Base-by-base conservation (phyloP, 2,113 vertebrate species). In the Poeciliopsis turrubarensis region DNA sequence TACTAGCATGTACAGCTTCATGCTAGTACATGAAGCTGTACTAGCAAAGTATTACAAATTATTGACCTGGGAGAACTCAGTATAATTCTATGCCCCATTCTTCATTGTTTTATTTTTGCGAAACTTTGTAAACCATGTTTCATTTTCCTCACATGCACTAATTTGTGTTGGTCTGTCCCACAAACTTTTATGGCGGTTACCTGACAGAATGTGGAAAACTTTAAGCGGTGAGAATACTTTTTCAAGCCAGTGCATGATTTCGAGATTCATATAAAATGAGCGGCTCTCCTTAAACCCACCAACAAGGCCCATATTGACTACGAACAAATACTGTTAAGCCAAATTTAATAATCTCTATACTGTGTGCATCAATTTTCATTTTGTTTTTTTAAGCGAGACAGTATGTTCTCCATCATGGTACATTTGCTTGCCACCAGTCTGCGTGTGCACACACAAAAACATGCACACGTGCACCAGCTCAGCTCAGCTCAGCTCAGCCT, bases 381-480 rank as follows among this genome's bases (percentile, higher is more conserved):
- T 88, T 72, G 19, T 84, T 85, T 88, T 81, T 87, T 83, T 70
- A 71, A 60, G 64, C 77, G 41, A 75, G 62, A 73, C 82, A 73
- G 70, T 70, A 79, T 80, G 83, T 89, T 79, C 75, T 80, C 70
- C 67, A 88, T 88, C 84, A 86, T 60, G 73, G 74, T 65, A 65
- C 62, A 83, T 75, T 81, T 79, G 39, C 69, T 74, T 73, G 51
- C 70, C 65, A 70, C 68, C 22, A 70, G 70, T 32, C 34, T 5
- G 0, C 75, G 64, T 75, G 69, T 72, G 80, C 65, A 63, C 47
- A 69, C 78, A 70, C 72, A 73, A 65, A 66, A 69, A 68, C 65
- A 64, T 57, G 65, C 61, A 65, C 66, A 68, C 78, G 69, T 72
- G 79, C 65, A 66, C 47, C 77, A 65, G 79, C 77, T 74, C 66